Base-by-base conservation (phyloP, 2,888 invertebrate species). In the Trilocha varians region DNA sequence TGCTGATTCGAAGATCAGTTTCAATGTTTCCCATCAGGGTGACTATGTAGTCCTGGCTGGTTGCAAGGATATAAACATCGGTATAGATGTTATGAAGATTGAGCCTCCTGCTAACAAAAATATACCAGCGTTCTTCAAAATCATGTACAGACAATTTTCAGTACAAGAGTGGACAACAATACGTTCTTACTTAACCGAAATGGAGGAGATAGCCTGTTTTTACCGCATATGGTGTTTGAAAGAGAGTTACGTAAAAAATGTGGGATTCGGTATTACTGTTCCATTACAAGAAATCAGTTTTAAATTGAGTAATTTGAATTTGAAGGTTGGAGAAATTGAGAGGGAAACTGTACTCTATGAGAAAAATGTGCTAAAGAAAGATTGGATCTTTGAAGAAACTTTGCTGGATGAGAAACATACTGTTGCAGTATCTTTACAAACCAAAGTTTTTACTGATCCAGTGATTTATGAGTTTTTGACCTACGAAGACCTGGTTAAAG, bases 11-110 rank as follows among this genome's bases (percentile, higher is more conserved):
- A 55, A 70, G 13, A 59, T 89, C 6, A 88, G 87, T 59, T 97
- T 98, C 68, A 98, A 98, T 84, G 90, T 98, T 1, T 97, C 97
- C 0, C 98, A 98, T 79, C 96, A 97, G 65, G 97, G 96, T 3
- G 89, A 91, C 50, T 94, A 88, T 70, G 92, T 93, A 4, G 94
- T 98, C 15, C 78, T 98, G 25, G 96, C 92, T 15, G 95, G 94
- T 1, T 89, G 90, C 59, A 60, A 70, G 5, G 67, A 67, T 3
- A 57, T 67, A 25, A 66, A 86, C 49, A 78, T 95, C 46, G 95
- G 95, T 2, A 88, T 96, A 39, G 98, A 98, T 86, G 88, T 97
- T 1, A 97, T 98, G 97, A 93, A 93, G 80, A 82, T 93, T 41
- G 93, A 94, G 65, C 91, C 92, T 46, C 87, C 87, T 1, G 90